Evolutionary conservation across 2,797 vertebrate genomes (phyloP).

Genomic region (Melanotaenia pygmaea): DNA sequence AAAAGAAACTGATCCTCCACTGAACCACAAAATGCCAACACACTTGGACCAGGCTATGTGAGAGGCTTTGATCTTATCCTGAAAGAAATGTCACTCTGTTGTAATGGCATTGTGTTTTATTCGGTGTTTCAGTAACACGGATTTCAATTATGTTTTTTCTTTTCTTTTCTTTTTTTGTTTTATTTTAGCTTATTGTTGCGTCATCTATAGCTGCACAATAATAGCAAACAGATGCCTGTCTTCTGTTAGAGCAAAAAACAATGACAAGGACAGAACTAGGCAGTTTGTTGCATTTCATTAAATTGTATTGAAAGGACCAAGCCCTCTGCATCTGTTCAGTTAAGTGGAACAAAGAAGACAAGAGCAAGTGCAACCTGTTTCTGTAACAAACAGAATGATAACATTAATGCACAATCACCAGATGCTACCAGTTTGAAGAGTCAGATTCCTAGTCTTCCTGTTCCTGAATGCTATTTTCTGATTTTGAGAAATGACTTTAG

Average conservation of each 20-base stretch:
- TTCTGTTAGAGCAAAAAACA: background rate
- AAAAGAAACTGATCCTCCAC: slow-evolving; percentile 40
- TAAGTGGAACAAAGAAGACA: too few relatives aligned
- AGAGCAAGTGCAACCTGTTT: too few relatives aligned
- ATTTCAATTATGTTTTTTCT: background rate
- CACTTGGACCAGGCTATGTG: slow-evolving; percentile 27
- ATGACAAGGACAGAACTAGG: too few relatives aligned
- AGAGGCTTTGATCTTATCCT: slow-evolving; percentile 15
- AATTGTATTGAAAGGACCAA: too few relatives aligned
- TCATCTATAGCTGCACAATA: slow-evolving; percentile 14
- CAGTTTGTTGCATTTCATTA: too few relatives aligned
- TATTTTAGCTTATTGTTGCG: background rate
- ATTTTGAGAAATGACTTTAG: too few relatives aligned
- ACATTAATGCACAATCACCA: too few relatives aligned
- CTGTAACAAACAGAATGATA: too few relatives aligned
- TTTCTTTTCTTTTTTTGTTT: background rate
- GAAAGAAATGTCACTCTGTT: slow-evolving; percentile 28
- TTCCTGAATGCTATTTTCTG: too few relatives aligned
- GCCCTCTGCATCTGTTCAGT: too few relatives aligned
- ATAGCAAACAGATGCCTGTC: background rate
- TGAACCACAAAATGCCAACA: slow-evolving; percentile 42
- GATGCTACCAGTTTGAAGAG: too few relatives aligned
- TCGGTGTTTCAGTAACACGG: slow-evolving; percentile 13
- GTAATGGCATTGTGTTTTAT: slow-evolving; percentile 13
- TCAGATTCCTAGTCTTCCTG: too few relatives aligned